These are phyloP conservation scores for Amphiprion ocellaris DNA, from an alignment of 2,113 vertebrate genomes.

Conservation along the genomic window DNA sequence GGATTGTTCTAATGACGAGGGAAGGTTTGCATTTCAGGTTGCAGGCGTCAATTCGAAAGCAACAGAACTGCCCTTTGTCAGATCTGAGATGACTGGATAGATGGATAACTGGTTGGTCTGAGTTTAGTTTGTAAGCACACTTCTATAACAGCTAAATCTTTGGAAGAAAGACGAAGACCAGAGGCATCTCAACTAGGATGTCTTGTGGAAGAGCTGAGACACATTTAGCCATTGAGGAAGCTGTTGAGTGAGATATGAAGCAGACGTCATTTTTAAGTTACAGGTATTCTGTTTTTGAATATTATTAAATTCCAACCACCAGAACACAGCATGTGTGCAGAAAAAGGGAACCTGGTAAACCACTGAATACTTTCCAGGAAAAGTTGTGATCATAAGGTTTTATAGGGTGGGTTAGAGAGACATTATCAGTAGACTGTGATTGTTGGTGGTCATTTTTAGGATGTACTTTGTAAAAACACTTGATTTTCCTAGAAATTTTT, in stretches of 20 bases:
- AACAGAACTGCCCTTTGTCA: slow-evolving; percentile 24
- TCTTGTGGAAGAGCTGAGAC: slow-evolving; percentile 12
- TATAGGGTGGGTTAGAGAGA: no score
- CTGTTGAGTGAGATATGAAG: background rate
- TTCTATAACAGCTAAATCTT: slow-evolving; percentile 9
- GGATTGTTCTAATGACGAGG: slow-evolving; percentile 41
- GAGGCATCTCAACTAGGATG: background rate
- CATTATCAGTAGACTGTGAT: no score
- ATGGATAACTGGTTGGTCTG: slow-evolving; percentile 24
- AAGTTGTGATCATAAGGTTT: no score
- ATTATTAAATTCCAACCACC: background rate
- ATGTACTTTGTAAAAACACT: no score
- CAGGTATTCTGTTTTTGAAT: background rate
- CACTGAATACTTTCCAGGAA: no score
- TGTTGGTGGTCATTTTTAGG: no score
- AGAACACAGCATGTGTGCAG: background rate
- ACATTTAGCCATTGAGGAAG: background rate
- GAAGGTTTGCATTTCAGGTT: slow-evolving; percentile 46
- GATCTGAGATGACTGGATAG: slow-evolving; percentile 43
- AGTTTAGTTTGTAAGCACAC: slow-evolving; percentile 1
- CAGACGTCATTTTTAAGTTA: background rate
- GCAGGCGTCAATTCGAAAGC: slow-evolving; percentile 30
- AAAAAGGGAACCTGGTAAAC: background rate
- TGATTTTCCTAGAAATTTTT: no score
- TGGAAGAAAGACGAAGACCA: slow-evolving; percentile 20